Evolutionary conservation across 2,888 invertebrate species (phyloP), one percentile per base, ranked within the genome.

Genomic region (Lasioglossum calceatum): DNA sequence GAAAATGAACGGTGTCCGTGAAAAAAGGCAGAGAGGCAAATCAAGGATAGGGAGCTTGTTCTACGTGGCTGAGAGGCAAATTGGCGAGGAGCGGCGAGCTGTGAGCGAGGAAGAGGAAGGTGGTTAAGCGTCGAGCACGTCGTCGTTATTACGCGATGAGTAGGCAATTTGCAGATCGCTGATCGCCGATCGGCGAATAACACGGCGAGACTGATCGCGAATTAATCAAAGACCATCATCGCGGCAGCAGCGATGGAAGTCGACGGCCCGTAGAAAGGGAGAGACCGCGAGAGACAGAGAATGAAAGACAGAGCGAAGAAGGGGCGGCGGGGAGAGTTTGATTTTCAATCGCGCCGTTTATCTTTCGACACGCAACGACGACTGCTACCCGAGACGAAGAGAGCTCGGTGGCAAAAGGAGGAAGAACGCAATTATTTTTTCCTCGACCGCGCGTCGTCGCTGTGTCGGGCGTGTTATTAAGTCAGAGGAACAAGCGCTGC

Each of bases 151-250:
- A 94, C 93, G 92, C 93, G 94, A 93, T 93, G 94, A 93, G 93
- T 92, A 91, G 94, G 93, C 92, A 95, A 95, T 94, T 95, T 94
- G 92, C 93, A 88, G 93, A 92, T 93, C 92, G 90, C 73, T 87
- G 90, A 92, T 91, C 91, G 88, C 87, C 89, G 90, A 94, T 93
- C 92, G 89, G 80, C 88, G 88, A 88, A 85, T 67, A 85, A 85
- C 87, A 81, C 91, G 92, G 87, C 90, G 89, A 90, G 92, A 91
- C 91, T 92, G 91, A 94, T 93, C 92, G 93, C 90, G 93, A 93
- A 94, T 95, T 95, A 95, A 95, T 95, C 95, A 94, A 90, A 89
- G 90, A 85, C 86, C 91, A 92, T 93, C 93, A 92, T 94, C 94
- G 88, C 77, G 87, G 86, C 85, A 71, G 67, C 81, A 39, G 50